phyloP scores from a whole-genome alignment of 2,797 vertebrate genomes.

The Eleutherodactylus coqui region DNA sequence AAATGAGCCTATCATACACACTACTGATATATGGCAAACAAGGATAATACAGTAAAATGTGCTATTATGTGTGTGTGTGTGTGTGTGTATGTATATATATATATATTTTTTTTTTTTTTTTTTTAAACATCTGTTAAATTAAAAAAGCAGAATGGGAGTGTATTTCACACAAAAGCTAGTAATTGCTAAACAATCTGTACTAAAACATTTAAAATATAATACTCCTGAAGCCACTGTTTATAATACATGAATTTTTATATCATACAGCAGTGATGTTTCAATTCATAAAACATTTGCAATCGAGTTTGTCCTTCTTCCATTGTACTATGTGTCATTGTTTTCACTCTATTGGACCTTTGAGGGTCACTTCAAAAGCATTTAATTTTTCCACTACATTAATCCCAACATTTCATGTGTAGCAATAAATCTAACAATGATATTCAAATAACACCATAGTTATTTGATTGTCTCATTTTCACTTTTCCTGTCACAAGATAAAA shows the following conservation, averaged over 20 bases:
- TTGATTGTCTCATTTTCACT: conserved; percentile 28
- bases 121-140: too few species aligned
- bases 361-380: conserved; percentile 40
- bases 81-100: too few species aligned
- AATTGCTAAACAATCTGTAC: too few species aligned
- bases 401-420: conserved; percentile 35
- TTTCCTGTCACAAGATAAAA: not conserved
- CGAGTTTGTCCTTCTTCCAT: conserved; percentile 9
- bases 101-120: too few species aligned
- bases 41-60: too few species aligned
- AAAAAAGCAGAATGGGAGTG: too few species aligned
- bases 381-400: conserved; percentile 47
- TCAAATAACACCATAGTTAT: conserved; percentile 19
- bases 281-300: not conserved
- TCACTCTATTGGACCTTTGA: conserved; percentile 27
- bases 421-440: conserved; percentile 48
- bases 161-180: too few species aligned
- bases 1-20: too few species aligned
- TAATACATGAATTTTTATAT: not conserved
- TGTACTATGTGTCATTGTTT: conserved; percentile 24
- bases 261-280: conserved; percentile 2
- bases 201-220: not conserved
- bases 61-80: too few species aligned
- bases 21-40: too few species aligned
- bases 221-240: not conserved